Base-by-base conservation (phyloP, 2,888 invertebrate species). In the Selenia dentaria region DNA sequence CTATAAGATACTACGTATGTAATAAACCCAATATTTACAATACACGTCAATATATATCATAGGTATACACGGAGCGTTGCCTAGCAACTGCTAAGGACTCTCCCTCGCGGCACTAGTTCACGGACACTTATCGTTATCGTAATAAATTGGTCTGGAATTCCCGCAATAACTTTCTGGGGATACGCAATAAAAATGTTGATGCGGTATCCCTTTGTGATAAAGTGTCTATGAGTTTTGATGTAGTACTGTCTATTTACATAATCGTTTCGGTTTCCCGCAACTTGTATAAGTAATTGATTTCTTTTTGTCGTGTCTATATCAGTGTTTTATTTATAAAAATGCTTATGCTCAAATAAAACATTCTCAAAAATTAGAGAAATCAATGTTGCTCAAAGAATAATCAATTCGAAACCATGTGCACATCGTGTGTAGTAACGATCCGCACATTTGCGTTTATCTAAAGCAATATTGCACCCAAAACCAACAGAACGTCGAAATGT, bases 61-160 rank as follows among this genome's bases (percentile, higher is more conserved):
- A n/a, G n/a, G n/a, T n/a, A n/a, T n/a, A n/a, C n/a, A n/a, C n/a
- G n/a, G n/a, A 47, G 11, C 63, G 86, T 88, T 66, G 69, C 70
- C 74, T 85, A 73, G 73, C 70, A 71, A 89, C 83, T 55, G 44
- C 35, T 55, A 51, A 53, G 54, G 57, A 61, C 62, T 60, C 67
- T 59, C 62, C 80, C 83, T 78, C 80, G 73, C 72, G 73, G 72
- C 64, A 64, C 76, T 85, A 81, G 83, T 84, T 80, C 80, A 83
- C 76, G 83, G 83, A 84, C 83, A 86, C 86, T 89, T 86, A 84
- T 84, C 79, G 80, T 83, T 84, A 85, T 79, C 79, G 77, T 79
- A 87, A 88, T 87, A 88, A 87, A 88, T 88, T 84, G 81, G 82
- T 82, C 80, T 83, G 83, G 78, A 83, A 82, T 81, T 76, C 80